Evolutionary conservation across 2,888 invertebrate species (phyloP).

Genomic region (Mechanitis messenoides): DNA sequence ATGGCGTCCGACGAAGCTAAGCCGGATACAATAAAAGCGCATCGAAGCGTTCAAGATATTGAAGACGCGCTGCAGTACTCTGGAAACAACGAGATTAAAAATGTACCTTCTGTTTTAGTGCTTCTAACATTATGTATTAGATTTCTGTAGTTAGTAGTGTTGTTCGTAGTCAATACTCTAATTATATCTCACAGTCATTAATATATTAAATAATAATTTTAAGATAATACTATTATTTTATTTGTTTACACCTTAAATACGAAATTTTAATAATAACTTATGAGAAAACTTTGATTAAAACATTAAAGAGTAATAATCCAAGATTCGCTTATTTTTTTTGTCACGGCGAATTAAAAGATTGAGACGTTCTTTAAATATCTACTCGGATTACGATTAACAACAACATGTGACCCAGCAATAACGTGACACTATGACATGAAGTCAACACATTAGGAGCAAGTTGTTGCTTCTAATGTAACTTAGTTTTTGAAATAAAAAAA

Average conservation of each 20-base stretch:
- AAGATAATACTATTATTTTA: slow-evolving; percentile 33
- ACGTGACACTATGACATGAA: no score
- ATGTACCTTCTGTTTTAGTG: slow-evolving; percentile 36
- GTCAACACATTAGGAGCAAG: no score
- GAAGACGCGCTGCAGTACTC: slow-evolving; percentile 30
- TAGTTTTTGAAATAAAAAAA: no score
- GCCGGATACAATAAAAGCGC: slow-evolving; percentile 57
- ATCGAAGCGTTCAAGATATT: slow-evolving; percentile 48
- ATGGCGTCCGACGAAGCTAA: slow-evolving; percentile 68
- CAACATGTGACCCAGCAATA: no score
- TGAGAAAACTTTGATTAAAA: no score
- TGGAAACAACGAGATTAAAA: slow-evolving; percentile 37
- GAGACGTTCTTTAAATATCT: no score
- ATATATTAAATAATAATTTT: slow-evolving; percentile 51
- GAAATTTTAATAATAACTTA: no score
- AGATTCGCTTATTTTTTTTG: no score
- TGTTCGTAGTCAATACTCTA: slow-evolving; percentile 37
- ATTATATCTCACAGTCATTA: slow-evolving; percentile 64
- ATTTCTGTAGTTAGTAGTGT: slow-evolving; percentile 31
- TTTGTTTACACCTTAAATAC: slow-evolving; percentile 6
- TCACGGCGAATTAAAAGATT: no score
- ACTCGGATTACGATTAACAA: no score
- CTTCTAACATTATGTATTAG: slow-evolving; percentile 40
- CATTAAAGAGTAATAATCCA: no score
- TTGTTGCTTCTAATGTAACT: no score